Evolutionary conservation across 2,888 invertebrate species (phyloP).

Genomic region (Scaptomyza caliginosa): DNA sequence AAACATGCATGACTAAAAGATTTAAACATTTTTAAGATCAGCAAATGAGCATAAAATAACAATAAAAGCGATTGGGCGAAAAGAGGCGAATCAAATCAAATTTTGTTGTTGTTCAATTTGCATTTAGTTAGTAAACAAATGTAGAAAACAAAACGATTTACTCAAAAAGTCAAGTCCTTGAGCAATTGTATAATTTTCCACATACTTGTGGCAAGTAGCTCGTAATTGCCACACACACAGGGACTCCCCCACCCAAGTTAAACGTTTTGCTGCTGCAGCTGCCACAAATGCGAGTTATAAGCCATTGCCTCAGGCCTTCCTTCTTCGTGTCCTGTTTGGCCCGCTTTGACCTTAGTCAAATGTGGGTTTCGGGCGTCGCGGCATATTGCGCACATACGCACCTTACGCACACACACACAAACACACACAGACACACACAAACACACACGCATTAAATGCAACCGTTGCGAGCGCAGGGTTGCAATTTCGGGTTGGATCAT

Average conservation of each 20-base stretch:
- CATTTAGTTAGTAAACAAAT: slow-evolving; percentile 1
- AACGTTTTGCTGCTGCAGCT: slow-evolving; percentile 42
- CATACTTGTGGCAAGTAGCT: slow-evolving; percentile 41
- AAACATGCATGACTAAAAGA: slow-evolving; percentile 1
- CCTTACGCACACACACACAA: slow-evolving; percentile 27
- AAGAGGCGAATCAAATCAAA: slow-evolving; percentile 20
- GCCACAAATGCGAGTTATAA: slow-evolving; percentile 35
- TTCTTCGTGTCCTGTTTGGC: slow-evolving; percentile 39
- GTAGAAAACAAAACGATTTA: slow-evolving; percentile 1
- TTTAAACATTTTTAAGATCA: slow-evolving; percentile 32
- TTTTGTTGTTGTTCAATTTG: slow-evolving; percentile 32
- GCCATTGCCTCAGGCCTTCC: slow-evolving; percentile 7
- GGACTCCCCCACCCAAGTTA: not conserved
- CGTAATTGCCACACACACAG: slow-evolving; percentile 36
- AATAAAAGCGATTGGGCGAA: slow-evolving; percentile 57
- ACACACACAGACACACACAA: slow-evolving; percentile 16
- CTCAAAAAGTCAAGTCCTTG: not conserved
- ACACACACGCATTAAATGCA: slow-evolving; percentile 57
- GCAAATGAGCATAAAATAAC: slow-evolving; percentile 62
- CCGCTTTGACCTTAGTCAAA: slow-evolving; percentile 64
- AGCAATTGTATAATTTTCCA: slow-evolving; percentile 40
- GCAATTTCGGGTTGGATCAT: slow-evolving; percentile 60
- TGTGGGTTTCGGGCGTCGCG: slow-evolving; percentile 58
- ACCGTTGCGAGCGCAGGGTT: slow-evolving; percentile 63
- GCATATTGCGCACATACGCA: slow-evolving; percentile 66